Percentiles rank a stretch among this genome's conserved stretches.
Evolutionary conservation across 2,888 invertebrate species (phyloP).

Genomic region (Heliconius cydno): DNA sequence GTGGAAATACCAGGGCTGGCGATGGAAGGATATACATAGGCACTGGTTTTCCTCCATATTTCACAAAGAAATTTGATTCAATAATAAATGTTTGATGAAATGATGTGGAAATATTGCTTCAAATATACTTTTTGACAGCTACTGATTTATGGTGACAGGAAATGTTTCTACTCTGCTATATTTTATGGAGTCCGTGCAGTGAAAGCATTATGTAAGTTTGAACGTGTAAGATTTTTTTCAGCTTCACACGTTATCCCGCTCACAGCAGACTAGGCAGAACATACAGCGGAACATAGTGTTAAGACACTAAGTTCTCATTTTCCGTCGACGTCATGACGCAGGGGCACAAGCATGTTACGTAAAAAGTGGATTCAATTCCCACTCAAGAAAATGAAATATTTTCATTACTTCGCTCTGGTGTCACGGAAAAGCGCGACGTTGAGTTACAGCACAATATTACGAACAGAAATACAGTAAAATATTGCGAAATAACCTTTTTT

Average conservation of each 20-base stretch:
- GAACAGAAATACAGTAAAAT: not conserved
- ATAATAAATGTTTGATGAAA: conserved; percentile 13
- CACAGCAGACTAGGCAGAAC: too few relatives aligned
- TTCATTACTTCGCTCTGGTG: too few relatives aligned
- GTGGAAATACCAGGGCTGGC: conserved; percentile 58
- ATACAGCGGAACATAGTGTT: too few relatives aligned
- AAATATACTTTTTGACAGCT: conserved; percentile 8
- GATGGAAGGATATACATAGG: conserved; percentile 34
- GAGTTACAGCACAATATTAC: not conserved
- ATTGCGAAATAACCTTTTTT: not conserved
- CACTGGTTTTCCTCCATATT: conserved; percentile 37
- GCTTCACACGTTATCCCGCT: too few relatives aligned
- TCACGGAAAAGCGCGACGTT: too few relatives aligned
- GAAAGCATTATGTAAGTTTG: not conserved
- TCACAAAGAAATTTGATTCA: conserved; percentile 20
- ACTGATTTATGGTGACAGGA: not conserved
- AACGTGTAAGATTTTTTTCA: too few relatives aligned
- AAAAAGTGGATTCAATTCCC: too few relatives aligned
- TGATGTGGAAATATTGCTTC: not conserved
- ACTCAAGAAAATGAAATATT: too few relatives aligned
- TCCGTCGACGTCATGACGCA: too few relatives aligned
- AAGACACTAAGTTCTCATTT: too few relatives aligned
- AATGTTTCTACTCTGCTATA: not conserved
- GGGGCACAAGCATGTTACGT: too few relatives aligned
- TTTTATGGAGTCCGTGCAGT: not conserved